Evolutionary conservation across 2,797 vertebrate species (phyloP).

Genomic region (Pygocentrus nattereri): DNA sequence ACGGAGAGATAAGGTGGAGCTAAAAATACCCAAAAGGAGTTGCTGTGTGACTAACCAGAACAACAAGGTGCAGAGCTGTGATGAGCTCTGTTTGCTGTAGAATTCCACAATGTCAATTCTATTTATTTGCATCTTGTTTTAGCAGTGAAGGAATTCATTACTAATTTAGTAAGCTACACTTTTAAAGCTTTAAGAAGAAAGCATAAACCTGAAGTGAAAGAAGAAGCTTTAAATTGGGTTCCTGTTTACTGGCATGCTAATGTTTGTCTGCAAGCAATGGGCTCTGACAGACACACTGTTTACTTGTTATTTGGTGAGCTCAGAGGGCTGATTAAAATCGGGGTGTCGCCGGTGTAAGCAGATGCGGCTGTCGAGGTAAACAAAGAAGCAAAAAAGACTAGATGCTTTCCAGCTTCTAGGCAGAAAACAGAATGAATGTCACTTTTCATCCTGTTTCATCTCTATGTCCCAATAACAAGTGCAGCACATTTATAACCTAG

Average conservation of each 20-base stretch:
- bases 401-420: background rate
- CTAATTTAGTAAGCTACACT: background rate
- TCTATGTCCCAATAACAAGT: background rate
- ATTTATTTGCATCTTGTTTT: background rate
- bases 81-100: background rate
- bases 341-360: too few relatives aligned
- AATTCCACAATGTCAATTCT: background rate
- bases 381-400: background rate
- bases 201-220: background rate
- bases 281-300: background rate
- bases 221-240: background rate
- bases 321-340: background rate
- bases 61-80: background rate
- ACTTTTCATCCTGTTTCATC: background rate
- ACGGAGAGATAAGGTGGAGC: constrained; percentile 6
- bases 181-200: background rate
- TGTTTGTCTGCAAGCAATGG: too few relatives aligned
- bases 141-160: background rate
- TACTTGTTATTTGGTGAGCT: background rate
- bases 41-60: background rate
- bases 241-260: background rate
- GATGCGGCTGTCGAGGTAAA: too few relatives aligned
- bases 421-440: too few relatives aligned
- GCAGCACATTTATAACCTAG: background rate
- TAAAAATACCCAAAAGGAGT: constrained; percentile 29